Evolutionary conservation across 2,888 invertebrate species (phyloP), one percentile per base, ranked within the genome.

Genomic region (Sisyra nigra): DNA sequence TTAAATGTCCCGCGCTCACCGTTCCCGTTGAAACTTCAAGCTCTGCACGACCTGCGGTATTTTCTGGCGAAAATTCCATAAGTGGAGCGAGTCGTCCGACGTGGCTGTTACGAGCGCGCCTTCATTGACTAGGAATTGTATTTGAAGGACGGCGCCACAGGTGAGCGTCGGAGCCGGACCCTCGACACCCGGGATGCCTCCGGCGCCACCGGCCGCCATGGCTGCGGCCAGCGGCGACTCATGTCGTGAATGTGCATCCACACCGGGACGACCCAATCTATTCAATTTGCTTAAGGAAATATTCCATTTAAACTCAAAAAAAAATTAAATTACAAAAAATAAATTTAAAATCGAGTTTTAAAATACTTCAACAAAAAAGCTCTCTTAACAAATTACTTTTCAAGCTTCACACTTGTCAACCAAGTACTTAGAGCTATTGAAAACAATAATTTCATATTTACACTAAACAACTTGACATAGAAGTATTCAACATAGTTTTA

Each of bases 1-100:
- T 3, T 17, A 42, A n/a, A n/a, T n/a, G n/a, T n/a, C n/a, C n/a
- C n/a, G n/a, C 45, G 58, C 69, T 65, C 64, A 88, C 94, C 86
- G 83, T 68, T 96, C 96, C 58, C 91, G 77, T 66, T 93, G 91
- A 67, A 98, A 96, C 69, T 96, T 94, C 60, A 98, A 78, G 54
- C 91, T 87, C 68, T 97, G 96, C 53, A 94, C 85, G 56, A 97
- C 78, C 68, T 89, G 91, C 46, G 96, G 91, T 52, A 74, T 78
- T 68, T 89, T 91, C 76, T 93, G 85, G 55, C 91, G 72, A 69
- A 93, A 88, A 70, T 87, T 94, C 98, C 98, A 98, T 54, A 97
- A 75, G 67, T 98, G 96, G 46, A 98, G 68, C 55, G 83, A 84
- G 67, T 97, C 94, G 67, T 98, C 97, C 9, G 91, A 84, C 49